Conservation (phyloP, 2,888 invertebrate genomes). For the Athripsodes cinereus region DNA sequence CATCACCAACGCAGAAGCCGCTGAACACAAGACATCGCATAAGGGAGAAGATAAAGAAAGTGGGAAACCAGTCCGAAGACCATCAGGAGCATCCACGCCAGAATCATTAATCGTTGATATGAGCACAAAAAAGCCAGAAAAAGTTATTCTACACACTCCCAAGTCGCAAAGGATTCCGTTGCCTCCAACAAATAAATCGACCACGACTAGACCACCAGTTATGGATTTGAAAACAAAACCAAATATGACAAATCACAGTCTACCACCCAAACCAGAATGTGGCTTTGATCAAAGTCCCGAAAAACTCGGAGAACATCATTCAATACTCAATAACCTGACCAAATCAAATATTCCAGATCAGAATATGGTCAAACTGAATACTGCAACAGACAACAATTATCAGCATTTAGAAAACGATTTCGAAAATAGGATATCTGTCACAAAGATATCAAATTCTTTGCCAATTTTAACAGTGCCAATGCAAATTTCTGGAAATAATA, state of each 20-base stretch:
- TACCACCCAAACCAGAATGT: conserved; percentile 32
- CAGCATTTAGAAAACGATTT: conserved; percentile 42
- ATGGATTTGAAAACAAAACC: conserved; percentile 5
- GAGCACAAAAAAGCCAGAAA: conserved; percentile 38
- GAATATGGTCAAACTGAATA: conserved; percentile 11
- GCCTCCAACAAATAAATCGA: conserved; percentile 13
- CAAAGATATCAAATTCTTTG: conserved; percentile 45
- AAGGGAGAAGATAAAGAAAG: conserved; percentile 33
- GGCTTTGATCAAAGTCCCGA: conserved; percentile 31
- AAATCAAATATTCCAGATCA: background rate
- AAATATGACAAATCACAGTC: background rate
- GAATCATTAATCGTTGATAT: conserved; percentile 36
- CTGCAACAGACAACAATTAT: background rate
- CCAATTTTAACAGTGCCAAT: conserved; percentile 27
- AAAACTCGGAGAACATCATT: too few species aligned
- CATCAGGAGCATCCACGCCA: conserved; percentile 29
- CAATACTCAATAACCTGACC: too few species aligned
- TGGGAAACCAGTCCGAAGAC: conserved; percentile 37
- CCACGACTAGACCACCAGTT: background rate
- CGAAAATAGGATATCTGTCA: conserved; percentile 49
- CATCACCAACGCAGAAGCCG: conserved; percentile 81
- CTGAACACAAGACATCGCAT: conserved; percentile 66
- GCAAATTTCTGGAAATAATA: conserved; percentile 27
- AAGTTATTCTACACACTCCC: conserved; percentile 13
- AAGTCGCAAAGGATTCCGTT: conserved; percentile 14